Evolutionary conservation across 1,140 invertebrate genomes (phyloP).

Genomic region (Pteromalus puparum): DNA sequence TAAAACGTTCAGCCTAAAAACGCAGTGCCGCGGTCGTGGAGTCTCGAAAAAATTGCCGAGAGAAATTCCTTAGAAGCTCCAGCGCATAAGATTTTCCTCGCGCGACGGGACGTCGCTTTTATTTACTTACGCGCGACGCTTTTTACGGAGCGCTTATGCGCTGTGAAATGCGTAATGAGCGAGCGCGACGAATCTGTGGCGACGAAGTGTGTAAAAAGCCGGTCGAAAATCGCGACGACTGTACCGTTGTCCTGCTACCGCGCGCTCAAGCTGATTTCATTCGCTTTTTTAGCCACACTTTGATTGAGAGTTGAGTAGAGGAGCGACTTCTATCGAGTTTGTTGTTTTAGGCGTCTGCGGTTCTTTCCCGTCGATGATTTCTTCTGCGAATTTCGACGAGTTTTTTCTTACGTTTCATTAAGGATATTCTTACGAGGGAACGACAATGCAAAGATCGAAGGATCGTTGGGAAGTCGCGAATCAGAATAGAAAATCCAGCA

Average conservation of each 20-base stretch:
- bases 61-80: not conserved
- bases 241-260: not conserved
- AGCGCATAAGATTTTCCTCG: not conserved
- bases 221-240: not conserved
- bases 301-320: too few species aligned
- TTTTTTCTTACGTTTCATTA: too few species aligned
- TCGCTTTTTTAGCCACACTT: not conserved
- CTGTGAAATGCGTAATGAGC: conserved; percentile 72
- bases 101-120: not conserved
- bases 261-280: not conserved
- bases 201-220: not conserved
- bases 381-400: not conserved
- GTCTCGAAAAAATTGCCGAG: not conserved
- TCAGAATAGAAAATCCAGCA: too few species aligned
- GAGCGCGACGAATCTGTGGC: conserved; percentile 48
- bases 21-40: too few species aligned
- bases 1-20: not conserved
- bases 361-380: too few species aligned
- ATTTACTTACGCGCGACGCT: not conserved
- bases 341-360: not conserved
- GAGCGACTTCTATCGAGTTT: not conserved
- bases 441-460: too few species aligned
- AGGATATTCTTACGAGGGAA: too few species aligned
- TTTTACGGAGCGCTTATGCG: conserved; percentile 63
- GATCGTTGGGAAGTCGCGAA: too few species aligned